Evolutionary conservation across 2,888 invertebrate genomes (phyloP).

Genomic region (Eupithecia centaureata): DNA sequence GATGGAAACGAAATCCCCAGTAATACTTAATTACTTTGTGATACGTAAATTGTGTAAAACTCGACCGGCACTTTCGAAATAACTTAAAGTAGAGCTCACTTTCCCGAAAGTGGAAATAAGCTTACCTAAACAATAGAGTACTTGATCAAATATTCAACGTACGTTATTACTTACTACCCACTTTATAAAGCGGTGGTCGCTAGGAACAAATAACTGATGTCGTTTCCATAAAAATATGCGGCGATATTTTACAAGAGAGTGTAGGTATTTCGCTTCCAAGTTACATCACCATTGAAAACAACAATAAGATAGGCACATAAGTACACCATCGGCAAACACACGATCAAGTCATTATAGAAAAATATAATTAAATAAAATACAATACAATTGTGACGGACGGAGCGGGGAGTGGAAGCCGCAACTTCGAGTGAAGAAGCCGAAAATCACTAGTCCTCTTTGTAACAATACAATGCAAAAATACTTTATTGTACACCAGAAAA

Average conservation of each 20-base stretch:
- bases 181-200: conserved; percentile 39
- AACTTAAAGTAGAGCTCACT: neutral
- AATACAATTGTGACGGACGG: too few relatives aligned
- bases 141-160: conserved; percentile 29
- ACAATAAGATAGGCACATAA: too few relatives aligned
- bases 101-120: neutral
- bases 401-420: too few relatives aligned
- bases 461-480: too few relatives aligned
- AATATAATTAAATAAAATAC: too few relatives aligned
- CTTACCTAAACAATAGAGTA: neutral
- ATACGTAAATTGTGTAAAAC: neutral
- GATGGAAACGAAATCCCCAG: neutral
- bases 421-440: too few relatives aligned
- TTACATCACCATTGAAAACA: conserved; percentile 77
- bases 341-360: too few relatives aligned
- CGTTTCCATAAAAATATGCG: conserved; percentile 78
- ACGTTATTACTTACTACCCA: conserved; percentile 23
- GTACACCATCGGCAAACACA: too few relatives aligned
- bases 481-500: too few relatives aligned
- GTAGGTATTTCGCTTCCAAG: conserved; percentile 70
- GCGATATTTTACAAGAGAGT: too few relatives aligned
- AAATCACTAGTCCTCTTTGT: too few relatives aligned
- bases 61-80: neutral
- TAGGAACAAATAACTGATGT: conserved; percentile 73
- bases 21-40: neutral